Evolutionary conservation across 2,888 invertebrate species (phyloP).

Genomic region (Phasia obesa): DNA sequence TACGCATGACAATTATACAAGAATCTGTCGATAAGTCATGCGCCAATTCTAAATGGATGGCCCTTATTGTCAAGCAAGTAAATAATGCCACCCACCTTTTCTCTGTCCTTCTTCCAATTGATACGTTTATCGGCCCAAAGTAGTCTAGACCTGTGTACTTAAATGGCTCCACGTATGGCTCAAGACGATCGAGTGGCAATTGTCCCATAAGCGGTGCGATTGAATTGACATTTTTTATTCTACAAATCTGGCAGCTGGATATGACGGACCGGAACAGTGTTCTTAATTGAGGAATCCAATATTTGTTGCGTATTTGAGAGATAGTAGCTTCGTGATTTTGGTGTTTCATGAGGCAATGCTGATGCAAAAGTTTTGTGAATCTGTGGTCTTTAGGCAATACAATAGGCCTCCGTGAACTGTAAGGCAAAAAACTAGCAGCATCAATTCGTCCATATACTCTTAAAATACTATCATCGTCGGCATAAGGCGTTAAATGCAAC

Average conservation of each 20-base stretch:
- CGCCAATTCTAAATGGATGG: slow-evolving; percentile 56
- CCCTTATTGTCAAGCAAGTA: slow-evolving; percentile 59
- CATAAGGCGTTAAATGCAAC: slow-evolving; percentile 6
- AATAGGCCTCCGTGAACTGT: slow-evolving; percentile 44
- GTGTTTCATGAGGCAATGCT: slow-evolving; percentile 59
- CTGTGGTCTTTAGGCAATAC: slow-evolving; percentile 61
- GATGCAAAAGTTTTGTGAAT: slow-evolving; percentile 44
- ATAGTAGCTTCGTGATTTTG: slow-evolving; percentile 64
- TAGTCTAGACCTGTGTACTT: slow-evolving; percentile 52
- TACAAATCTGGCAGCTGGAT: slow-evolving; percentile 48
- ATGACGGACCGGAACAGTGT: slow-evolving; percentile 38
- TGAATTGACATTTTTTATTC: slow-evolving; percentile 42
- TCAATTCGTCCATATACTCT: slow-evolving; percentile 58
- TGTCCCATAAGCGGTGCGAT: slow-evolving; percentile 67
- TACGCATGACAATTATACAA: slow-evolving; percentile 49
- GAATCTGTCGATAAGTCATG: slow-evolving; percentile 55
- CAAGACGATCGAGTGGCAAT: slow-evolving; percentile 38
- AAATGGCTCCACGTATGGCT: slow-evolving; percentile 31
- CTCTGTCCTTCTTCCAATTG: slow-evolving; percentile 40
- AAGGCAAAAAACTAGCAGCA: slow-evolving; percentile 60
- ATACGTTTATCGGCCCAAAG: slow-evolving; percentile 51
- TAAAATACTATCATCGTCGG: slow-evolving; percentile 1
- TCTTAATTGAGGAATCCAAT: slow-evolving; percentile 57
- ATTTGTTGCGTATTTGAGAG: slow-evolving; percentile 37
- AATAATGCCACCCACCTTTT: slow-evolving; percentile 70